Conservation (phyloP, 2,797 vertebrate species). For the Urocyon cinereoargenteus region DNA sequence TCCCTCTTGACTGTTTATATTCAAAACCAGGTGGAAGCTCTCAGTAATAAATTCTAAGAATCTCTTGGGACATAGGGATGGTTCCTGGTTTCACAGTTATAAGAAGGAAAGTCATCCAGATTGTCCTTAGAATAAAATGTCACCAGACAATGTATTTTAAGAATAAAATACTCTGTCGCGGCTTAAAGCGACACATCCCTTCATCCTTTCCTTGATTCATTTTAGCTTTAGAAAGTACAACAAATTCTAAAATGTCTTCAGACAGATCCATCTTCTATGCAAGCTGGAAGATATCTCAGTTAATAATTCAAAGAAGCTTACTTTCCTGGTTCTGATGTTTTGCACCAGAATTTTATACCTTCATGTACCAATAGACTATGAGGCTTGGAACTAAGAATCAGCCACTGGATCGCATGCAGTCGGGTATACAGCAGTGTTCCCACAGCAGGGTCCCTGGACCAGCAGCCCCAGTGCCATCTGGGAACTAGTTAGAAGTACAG, state of each 20-base stretch:
- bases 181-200: not conserved
- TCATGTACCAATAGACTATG: not conserved
- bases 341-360: not conserved
- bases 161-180: not conserved
- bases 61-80: not conserved
- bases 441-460: not conserved
- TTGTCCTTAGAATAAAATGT: slow-evolving; percentile 36
- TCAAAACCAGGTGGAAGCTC: not conserved
- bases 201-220: not conserved
- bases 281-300: not conserved
- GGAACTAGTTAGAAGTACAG: not conserved
- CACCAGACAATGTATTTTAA: not conserved
- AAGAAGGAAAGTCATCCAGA: not conserved
- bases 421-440: not conserved
- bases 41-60: not conserved
- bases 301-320: not conserved
- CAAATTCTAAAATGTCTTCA: not conserved
- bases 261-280: not conserved
- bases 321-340: not conserved
- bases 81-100: not conserved
- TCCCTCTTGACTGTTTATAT: not conserved
- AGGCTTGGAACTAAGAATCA: not conserved
- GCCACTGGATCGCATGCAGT: accelerated
- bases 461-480: no score
- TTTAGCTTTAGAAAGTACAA: not conserved